Evolutionary conservation across 92 coral and sea anemone genomes (phyloP).

Genomic region (Phenganax subtilis): DNA sequence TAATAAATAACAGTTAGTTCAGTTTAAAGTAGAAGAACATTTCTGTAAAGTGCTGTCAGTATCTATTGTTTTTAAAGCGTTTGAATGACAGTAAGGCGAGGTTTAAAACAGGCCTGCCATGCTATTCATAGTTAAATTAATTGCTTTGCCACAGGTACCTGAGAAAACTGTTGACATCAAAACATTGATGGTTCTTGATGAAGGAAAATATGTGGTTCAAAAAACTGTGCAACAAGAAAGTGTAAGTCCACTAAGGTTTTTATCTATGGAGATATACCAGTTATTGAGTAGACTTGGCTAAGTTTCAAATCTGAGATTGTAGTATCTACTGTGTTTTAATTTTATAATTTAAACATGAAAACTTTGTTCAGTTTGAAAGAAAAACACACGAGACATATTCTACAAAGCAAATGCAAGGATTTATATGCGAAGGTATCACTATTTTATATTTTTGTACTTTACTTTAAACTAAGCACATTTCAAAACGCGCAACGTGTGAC

Average conservation of each 20-base stretch:
- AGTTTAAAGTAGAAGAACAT: no score
- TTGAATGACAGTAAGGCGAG: no score
- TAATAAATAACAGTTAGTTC: not conserved
- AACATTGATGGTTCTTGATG: constrained; percentile 65
- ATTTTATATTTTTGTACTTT: not conserved
- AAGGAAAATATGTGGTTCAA: constrained; percentile 58
- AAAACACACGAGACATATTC: constrained; percentile 62
- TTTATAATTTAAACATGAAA: no score
- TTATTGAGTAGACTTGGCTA: no score
- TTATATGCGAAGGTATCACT: constrained; percentile 76
- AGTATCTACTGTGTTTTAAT: no score
- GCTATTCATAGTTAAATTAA: not conserved
- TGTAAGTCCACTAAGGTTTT: constrained; percentile 43
- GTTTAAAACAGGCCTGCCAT: no score
- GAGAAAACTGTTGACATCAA: constrained; percentile 83
- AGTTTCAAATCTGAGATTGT: no score
- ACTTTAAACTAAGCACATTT: not conserved
- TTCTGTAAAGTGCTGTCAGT: no score
- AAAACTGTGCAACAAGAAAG: constrained; percentile 77
- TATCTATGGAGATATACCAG: no score
- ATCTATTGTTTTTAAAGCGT: no score
- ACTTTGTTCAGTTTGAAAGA: constrained; percentile 43
- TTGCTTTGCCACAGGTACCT: constrained; percentile 57
- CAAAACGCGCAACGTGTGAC: no score
- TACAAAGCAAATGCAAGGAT: constrained; percentile 69